phyloP scores from a whole-genome alignment of 2,888 invertebrate species.

The Drosophila pseudotakahashii region DNA sequence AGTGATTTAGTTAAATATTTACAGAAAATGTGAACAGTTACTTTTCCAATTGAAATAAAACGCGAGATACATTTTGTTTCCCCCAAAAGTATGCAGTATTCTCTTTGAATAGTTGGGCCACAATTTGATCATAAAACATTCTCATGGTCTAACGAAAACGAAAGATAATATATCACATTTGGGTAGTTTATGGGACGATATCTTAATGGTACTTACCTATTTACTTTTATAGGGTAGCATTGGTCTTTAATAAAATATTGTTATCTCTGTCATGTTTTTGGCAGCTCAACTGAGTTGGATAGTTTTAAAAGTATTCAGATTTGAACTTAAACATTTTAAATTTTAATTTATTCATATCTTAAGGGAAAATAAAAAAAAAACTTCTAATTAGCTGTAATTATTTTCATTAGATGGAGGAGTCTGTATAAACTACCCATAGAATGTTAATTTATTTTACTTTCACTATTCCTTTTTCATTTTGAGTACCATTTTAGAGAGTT shows the following conservation, averaged over 20 bases:
- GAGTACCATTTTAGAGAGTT: background rate
- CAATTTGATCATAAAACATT: background rate
- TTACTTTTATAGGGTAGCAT: constrained; percentile 48
- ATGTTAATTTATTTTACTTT: background rate
- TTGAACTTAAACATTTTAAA: background rate
- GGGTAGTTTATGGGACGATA: constrained; percentile 33
- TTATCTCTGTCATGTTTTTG: background rate
- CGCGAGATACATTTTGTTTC: constrained; percentile 58
- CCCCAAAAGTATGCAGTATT: constrained; percentile 25
- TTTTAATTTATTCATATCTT: background rate
- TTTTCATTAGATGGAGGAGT: too few species aligned
- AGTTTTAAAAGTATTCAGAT: background rate
- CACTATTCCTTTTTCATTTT: background rate
- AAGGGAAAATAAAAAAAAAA: too few species aligned
- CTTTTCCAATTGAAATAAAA: constrained; percentile 68
- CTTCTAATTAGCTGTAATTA: too few species aligned
- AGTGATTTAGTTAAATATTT: constrained; percentile 72
- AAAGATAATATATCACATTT: constrained; percentile 42
- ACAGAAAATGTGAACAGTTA: constrained; percentile 62
- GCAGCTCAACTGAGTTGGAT: too few species aligned
- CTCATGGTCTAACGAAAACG: constrained; percentile 13
- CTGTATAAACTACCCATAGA: background rate
- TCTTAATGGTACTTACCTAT: constrained; percentile 57
- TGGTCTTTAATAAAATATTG: background rate
- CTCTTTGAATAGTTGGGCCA: background rate